These are phyloP conservation scores for Eupithecia pulchellata DNA, from an alignment of 2,888 invertebrate species.

Conservation along the genomic window DNA sequence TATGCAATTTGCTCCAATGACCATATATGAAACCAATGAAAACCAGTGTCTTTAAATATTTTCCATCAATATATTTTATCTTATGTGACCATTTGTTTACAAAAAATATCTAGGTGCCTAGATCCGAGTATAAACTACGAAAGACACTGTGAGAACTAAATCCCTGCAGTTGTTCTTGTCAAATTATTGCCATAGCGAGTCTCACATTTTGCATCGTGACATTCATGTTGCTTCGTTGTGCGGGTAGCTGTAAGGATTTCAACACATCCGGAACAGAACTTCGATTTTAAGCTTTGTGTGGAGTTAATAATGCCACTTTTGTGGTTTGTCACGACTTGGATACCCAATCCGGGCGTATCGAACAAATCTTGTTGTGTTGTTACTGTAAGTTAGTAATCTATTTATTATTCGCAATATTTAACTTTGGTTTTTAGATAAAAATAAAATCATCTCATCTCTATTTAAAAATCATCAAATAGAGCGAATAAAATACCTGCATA, in stretches of 20 bases:
- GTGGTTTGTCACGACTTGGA: slow-evolving; percentile 33
- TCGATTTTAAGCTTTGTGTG: slow-evolving; percentile 52
- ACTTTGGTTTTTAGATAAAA: no score
- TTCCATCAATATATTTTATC: neutral
- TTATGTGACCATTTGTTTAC: neutral
- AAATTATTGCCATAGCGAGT: neutral
- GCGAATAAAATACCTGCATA: no score
- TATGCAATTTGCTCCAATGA: neutral
- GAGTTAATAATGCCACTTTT: slow-evolving; percentile 46
- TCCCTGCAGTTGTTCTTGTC: neutral
- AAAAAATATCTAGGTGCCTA: neutral
- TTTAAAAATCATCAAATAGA: no score
- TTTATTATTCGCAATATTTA: no score
- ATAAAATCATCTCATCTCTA: no score
- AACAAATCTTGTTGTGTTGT: neutral
- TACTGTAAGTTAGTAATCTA: neutral
- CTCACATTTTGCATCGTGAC: neutral
- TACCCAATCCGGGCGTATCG: slow-evolving; percentile 17
- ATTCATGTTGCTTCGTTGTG: slow-evolving; percentile 17
- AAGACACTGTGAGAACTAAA: neutral
- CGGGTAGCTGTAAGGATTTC: slow-evolving; percentile 49
- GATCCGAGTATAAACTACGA: neutral
- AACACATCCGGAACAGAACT: slow-evolving; percentile 56
- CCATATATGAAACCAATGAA: no score
- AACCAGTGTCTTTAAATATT: neutral